These are phyloP conservation scores for Bilobella aurantiaca DNA, from an alignment of 1,140 invertebrate genomes.

Conservation along the genomic window DNA sequence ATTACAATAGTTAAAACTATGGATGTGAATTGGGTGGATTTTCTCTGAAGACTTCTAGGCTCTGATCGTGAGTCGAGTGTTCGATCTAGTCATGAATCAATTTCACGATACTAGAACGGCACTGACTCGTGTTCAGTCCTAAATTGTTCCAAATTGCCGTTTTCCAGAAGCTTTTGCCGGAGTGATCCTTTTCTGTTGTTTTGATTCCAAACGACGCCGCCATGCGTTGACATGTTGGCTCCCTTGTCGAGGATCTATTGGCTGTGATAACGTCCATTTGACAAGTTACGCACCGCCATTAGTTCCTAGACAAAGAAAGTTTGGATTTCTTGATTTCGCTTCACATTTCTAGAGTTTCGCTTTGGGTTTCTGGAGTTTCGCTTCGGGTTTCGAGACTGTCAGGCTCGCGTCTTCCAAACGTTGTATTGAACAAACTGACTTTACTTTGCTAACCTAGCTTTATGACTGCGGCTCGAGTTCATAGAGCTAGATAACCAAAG, in stretches of 20 bases:
- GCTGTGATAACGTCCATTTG: slow-evolving; percentile 34
- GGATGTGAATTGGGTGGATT: no score
- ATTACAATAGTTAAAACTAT: no score
- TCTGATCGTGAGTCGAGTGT: slow-evolving; percentile 36
- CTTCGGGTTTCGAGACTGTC: neutral
- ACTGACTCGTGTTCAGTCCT: slow-evolving; percentile 31
- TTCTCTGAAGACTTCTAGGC: slow-evolving; percentile 20
- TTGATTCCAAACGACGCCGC: no score
- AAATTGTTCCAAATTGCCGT: no score
- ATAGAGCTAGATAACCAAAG: slow-evolving; percentile 55
- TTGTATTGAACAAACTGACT: slow-evolving; percentile 37
- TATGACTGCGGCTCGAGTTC: slow-evolving; percentile 44
- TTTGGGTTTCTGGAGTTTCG: no score
- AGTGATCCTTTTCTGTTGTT: no score
- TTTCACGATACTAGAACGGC: slow-evolving; percentile 36
- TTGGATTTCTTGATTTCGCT: no score
- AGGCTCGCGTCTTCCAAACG: neutral
- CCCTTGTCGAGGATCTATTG: slow-evolving; percentile 36
- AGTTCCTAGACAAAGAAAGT: slow-evolving; percentile 36
- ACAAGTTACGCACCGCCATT: slow-evolving; percentile 35
- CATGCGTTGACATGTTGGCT: slow-evolving; percentile 11
- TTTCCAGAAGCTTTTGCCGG: no score
- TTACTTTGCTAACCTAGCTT: slow-evolving; percentile 53
- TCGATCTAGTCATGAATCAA: slow-evolving; percentile 46
- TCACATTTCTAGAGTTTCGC: no score